Conservation (phyloP, 1,140 invertebrate genomes). For the Vanessa atalanta region DNA sequence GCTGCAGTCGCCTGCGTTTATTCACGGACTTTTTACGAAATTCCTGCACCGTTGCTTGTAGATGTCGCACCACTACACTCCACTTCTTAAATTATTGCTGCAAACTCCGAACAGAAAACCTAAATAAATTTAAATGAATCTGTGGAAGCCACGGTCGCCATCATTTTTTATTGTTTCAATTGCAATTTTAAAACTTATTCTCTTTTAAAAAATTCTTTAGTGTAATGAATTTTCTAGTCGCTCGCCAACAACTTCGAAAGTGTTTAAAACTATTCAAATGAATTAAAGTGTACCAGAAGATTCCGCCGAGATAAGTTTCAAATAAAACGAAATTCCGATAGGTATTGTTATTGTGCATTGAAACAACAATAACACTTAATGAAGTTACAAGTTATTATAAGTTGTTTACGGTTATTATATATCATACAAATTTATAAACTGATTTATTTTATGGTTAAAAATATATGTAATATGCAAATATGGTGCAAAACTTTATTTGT, state of each 20-base stretch:
- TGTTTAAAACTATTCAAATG: slow-evolving; percentile 6
- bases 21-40: slow-evolving; percentile 7
- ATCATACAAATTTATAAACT: too few species aligned
- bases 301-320: not conserved
- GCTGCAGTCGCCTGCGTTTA: slow-evolving; percentile 5
- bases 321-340: not conserved
- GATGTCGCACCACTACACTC: slow-evolving; percentile 7
- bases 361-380: too few species aligned
- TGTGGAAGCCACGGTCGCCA: not conserved
- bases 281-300: not conserved
- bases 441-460: too few species aligned
- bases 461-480: too few species aligned
- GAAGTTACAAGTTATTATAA: too few species aligned
- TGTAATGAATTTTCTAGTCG: slow-evolving; percentile 6
- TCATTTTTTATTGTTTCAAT: slow-evolving; percentile 9
- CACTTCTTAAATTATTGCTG: slow-evolving; percentile 12
- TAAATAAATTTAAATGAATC: slow-evolving; percentile 11
- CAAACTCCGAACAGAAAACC: slow-evolving; percentile 4
- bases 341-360: too few species aligned
- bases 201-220: slow-evolving; percentile 2
- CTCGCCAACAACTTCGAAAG: not conserved
- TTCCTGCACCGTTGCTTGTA: not conserved
- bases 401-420: too few species aligned
- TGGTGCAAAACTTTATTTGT: too few species aligned
- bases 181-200: slow-evolving; percentile 7